phyloP scores from a whole-genome alignment of 2,888 invertebrate genomes.

The Timandra comae region DNA sequence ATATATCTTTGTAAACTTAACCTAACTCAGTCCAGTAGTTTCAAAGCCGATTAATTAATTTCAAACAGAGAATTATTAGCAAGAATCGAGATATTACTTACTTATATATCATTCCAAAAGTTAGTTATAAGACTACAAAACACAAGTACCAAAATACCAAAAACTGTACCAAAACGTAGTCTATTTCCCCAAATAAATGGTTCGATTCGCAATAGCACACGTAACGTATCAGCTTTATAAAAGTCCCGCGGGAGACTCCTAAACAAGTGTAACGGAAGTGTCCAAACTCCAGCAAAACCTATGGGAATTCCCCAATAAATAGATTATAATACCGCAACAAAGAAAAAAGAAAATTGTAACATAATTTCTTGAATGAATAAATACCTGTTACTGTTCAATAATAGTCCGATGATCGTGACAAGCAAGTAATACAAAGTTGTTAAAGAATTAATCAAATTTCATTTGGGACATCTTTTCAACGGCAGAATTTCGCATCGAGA shows the following conservation, averaged over 20 bases:
- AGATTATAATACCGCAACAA: slow-evolving; percentile 22
- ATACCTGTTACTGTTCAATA: slow-evolving; percentile 3
- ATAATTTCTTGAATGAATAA: too few relatives aligned
- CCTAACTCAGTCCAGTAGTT: too few relatives aligned
- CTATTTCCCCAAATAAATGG: not conserved
- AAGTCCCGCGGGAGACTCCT: slow-evolving; percentile 15
- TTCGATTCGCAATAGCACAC: not conserved
- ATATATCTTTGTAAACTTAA: too few relatives aligned
- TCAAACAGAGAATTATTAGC: too few relatives aligned
- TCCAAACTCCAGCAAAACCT: slow-evolving; percentile 26
- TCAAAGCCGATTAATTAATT: too few relatives aligned
- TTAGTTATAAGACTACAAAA: too few relatives aligned
- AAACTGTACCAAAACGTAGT: not conserved
- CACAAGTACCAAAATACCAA: too few relatives aligned
- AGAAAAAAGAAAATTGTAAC: too few relatives aligned
- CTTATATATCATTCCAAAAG: too few relatives aligned
- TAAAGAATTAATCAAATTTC: slow-evolving; percentile 40
- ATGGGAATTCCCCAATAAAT: slow-evolving; percentile 30
- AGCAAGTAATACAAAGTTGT: slow-evolving; percentile 11
- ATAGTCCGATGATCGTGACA: not conserved
- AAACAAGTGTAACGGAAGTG: slow-evolving; percentile 37
- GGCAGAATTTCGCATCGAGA: slow-evolving; percentile 27
- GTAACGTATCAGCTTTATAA: slow-evolving; percentile 14
- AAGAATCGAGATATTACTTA: too few relatives aligned
- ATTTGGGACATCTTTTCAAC: slow-evolving; percentile 44